phyloP scores from a whole-genome alignment of 2,888 invertebrate species.

The Plebejus melissa region DNA sequence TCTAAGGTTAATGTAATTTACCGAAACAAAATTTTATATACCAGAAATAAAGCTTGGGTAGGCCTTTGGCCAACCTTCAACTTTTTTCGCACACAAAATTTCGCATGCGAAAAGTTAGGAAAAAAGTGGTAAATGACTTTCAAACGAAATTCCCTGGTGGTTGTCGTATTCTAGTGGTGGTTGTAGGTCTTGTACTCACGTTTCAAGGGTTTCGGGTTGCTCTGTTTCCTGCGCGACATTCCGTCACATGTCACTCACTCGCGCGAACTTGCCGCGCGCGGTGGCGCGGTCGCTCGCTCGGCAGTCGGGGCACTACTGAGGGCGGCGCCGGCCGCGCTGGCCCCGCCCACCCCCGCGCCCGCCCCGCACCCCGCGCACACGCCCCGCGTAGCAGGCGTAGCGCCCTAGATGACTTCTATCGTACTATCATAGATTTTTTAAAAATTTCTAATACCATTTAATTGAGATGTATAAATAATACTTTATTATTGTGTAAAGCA shows the following conservation, averaged over 20 bases:
- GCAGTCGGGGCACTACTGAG: constrained; percentile 52
- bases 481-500: too few relatives aligned
- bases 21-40: too few relatives aligned
- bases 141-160: neutral
- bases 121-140: neutral
- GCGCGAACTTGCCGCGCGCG: constrained; percentile 19
- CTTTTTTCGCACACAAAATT: neutral
- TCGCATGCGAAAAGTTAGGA: neutral
- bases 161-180: neutral
- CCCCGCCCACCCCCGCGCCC: constrained; percentile 49
- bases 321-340: constrained; percentile 43
- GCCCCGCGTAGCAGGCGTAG: constrained; percentile 44
- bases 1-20: too few relatives aligned
- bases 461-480: too few relatives aligned
- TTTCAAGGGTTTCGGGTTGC: constrained; percentile 97
- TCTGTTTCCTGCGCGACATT: constrained; percentile 97
- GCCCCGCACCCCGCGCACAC: constrained; percentile 36
- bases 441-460: neutral
- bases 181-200: constrained; percentile 80
- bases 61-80: neutral
- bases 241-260: constrained; percentile 45
- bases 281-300: constrained; percentile 35
- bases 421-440: constrained; percentile 28
- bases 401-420: constrained; percentile 38
- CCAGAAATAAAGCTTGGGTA: too few relatives aligned